Conservation (phyloP, 2,888 invertebrate genomes). For the Plagodis pulveraria region DNA sequence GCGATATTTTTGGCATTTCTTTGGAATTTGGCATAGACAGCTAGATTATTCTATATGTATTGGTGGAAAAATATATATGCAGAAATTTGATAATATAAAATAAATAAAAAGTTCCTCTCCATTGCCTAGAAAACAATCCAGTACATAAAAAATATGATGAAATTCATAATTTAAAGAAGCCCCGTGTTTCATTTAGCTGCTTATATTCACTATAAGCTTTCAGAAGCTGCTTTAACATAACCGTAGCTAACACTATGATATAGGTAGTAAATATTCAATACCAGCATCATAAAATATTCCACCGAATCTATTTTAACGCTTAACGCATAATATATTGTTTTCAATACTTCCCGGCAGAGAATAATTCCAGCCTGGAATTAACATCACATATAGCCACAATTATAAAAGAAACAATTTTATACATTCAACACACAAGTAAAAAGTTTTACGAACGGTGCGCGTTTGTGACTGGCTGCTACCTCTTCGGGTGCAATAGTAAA, state of each 20-base stretch:
- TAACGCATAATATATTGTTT: not conserved
- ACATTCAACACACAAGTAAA: not conserved
- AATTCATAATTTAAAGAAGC: not conserved
- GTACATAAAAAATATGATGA: not conserved
- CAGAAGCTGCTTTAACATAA: slow-evolving; percentile 14
- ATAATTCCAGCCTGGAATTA: too few relatives aligned
- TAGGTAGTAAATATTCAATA: slow-evolving; percentile 7
- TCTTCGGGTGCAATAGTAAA: slow-evolving; percentile 7
- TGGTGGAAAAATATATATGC: not conserved
- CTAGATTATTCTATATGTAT: slow-evolving; percentile 4
- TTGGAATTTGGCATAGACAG: slow-evolving; percentile 23
- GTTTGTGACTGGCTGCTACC: slow-evolving; percentile 9
- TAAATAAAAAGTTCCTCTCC: too few relatives aligned
- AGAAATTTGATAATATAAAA: too few relatives aligned
- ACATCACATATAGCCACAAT: not conserved
- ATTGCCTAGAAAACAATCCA: too few relatives aligned
- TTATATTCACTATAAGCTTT: slow-evolving; percentile 12
- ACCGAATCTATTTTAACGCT: slow-evolving; percentile 4
- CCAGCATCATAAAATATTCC: too few relatives aligned
- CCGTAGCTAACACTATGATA: slow-evolving; percentile 10
- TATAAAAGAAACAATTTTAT: not conserved
- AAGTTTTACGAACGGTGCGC: slow-evolving; percentile 9
- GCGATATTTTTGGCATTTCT: slow-evolving; percentile 26
- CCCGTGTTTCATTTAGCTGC: slow-evolving; percentile 13
- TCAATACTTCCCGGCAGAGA: too few relatives aligned